Percentiles rank a stretch among this genome's conserved stretches.
These are phyloP conservation scores for Tachysurus vachellii DNA, from an alignment of 2,113 vertebrate genomes.

Conservation along the genomic window DNA sequence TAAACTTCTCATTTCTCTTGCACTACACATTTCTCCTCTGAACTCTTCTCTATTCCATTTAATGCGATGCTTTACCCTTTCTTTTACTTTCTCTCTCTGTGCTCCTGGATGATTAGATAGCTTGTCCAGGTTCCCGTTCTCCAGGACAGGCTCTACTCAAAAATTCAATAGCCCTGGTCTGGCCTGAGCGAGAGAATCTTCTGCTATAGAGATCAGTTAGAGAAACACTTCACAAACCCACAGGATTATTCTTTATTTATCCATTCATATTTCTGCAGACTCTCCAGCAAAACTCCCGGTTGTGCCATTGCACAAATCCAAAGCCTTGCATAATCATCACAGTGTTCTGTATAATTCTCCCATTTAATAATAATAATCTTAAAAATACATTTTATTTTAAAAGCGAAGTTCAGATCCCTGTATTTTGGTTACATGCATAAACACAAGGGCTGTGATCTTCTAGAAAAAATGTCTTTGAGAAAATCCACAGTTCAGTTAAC, in stretches of 20 bases:
- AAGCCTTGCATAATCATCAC: background rate
- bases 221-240: background rate
- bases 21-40: conserved; percentile 3
- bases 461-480: background rate
- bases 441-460: too few relatives aligned
- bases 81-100: background rate
- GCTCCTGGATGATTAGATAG: conserved; percentile 55
- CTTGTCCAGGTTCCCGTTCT: conserved; percentile 57
- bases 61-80: background rate
- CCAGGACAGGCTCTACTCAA: conserved; percentile 49
- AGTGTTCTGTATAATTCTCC: too few relatives aligned
- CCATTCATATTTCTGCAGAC: conserved; percentile 25
- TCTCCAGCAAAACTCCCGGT: background rate
- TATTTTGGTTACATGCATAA: too few relatives aligned
- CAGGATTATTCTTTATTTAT: background rate
- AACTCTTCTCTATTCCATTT: background rate
- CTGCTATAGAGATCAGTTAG: conserved; percentile 26
- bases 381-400: too few relatives aligned
- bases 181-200: conserved; percentile 30
- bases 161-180: conserved; percentile 47
- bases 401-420: background rate
- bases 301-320: background rate
- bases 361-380: too few relatives aligned
- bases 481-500: background rate
- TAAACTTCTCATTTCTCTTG: conserved; percentile 3